Conservation (phyloP, 1,140 invertebrate genomes). For the Pinna nobilis region DNA sequence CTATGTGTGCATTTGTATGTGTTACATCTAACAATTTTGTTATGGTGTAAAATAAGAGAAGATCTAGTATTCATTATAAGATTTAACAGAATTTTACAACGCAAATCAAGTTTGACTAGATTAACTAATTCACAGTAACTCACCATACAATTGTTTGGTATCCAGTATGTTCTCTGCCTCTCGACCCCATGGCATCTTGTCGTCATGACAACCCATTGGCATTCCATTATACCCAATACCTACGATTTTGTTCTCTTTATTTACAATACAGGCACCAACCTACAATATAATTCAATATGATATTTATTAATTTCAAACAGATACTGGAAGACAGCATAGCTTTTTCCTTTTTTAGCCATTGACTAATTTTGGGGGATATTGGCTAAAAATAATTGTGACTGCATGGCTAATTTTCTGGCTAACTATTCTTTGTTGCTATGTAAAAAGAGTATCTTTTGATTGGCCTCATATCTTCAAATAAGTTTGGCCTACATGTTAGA, state of each 20-base stretch:
- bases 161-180: constrained; percentile 78
- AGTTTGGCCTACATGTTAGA: too few relatives aligned
- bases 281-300: constrained; percentile 23
- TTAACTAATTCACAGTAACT: not conserved
- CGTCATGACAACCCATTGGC: constrained; percentile 90
- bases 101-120: too few relatives aligned
- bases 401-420: too few relatives aligned
- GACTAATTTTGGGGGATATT: not conserved
- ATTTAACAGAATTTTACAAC: too few relatives aligned
- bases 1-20: too few relatives aligned
- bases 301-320: too few relatives aligned
- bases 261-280: constrained; percentile 74
- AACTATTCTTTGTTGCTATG: too few relatives aligned
- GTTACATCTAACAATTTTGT: too few relatives aligned
- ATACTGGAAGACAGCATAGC: not conserved
- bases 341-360: not conserved
- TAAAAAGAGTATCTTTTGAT: too few relatives aligned
- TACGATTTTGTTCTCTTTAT: constrained; percentile 91
- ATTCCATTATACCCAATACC: constrained; percentile 98
- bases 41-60: not conserved
- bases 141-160: constrained; percentile 91
- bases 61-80: too few relatives aligned
- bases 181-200: constrained; percentile 91
- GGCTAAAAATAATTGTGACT: too few relatives aligned
- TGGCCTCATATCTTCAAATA: too few relatives aligned